Conservation (phyloP, 2,888 invertebrate species). For the Plebejus melissa region DNA sequence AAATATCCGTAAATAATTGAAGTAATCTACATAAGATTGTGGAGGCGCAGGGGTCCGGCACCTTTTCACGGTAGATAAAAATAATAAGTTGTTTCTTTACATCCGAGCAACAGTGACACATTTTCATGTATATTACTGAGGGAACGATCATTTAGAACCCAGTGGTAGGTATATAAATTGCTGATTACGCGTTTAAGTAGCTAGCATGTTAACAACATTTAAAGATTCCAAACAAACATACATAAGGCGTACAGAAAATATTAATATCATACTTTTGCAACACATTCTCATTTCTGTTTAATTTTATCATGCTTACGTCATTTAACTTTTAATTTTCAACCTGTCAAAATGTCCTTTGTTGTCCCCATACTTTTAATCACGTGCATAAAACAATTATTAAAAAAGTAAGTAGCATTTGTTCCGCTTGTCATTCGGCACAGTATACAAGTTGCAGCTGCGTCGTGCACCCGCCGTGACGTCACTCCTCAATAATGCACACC, state of each 20-base stretch:
- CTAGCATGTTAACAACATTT: too few relatives aligned
- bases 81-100: slow-evolving; percentile 57
- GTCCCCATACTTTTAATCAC: slow-evolving; percentile 11
- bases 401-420: slow-evolving; percentile 58
- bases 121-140: slow-evolving; percentile 6
- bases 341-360: background rate
- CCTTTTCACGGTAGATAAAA: slow-evolving; percentile 76
- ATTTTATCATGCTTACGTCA: background rate
- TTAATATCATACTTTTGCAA: too few relatives aligned
- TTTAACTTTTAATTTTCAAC: background rate
- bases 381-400: slow-evolving; percentile 18
- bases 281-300: too few relatives aligned
- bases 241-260: too few relatives aligned
- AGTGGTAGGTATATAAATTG: background rate
- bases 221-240: too few relatives aligned
- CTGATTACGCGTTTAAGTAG: background rate
- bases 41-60: slow-evolving; percentile 62
- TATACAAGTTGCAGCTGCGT: slow-evolving; percentile 65
- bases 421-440: slow-evolving; percentile 55
- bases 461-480: slow-evolving; percentile 48
- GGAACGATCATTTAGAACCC: background rate
- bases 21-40: slow-evolving; percentile 32
- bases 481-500: slow-evolving; percentile 29
- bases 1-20: slow-evolving; percentile 37
- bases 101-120: slow-evolving; percentile 1